Base-by-base conservation (phyloP, 2,888 invertebrate species). In the Eumerus sabulonum region DNA sequence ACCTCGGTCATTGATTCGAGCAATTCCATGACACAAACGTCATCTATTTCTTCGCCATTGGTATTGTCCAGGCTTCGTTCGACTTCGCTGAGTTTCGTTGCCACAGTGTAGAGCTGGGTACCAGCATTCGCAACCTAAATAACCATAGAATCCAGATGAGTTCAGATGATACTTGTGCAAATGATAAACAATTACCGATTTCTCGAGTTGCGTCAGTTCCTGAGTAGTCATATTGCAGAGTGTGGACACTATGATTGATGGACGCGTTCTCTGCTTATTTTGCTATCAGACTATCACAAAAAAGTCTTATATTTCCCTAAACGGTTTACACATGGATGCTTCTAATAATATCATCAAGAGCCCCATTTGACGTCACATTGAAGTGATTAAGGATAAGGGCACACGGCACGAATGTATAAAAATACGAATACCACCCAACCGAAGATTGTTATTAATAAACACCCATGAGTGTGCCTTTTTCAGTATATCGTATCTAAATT, bases 1-100 rank as follows among this genome's bases (percentile, higher is more conserved):
- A 93, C 94, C 90, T 94, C 93, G 12, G 93, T 93, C 77, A 95
- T 94, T 17, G 95, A 94, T 85, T 93, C 92, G 73, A 95, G 91
- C 71, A 95, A 89, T 86, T 93, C 92, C 88, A 94, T 90, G 54
- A 95, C 93, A 84, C 94, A 93, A 76, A 93, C 90, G 86, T 94
- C 92, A 72, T 89, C 88, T 82, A 89, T 85, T 67, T 87, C 87
- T 19, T 87, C 87, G 62, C 82, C 82, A 63, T 60, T 74, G 18
- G 82, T 84, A 38, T 73, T 84, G 47, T 85, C 86, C 73, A 89
- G 70, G 70, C 86, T 86, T 83, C 92, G 92, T 85, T 94, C 94
- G 67, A 94, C 93, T 82, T 92, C 92, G 77, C 93, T 93, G 86
- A 95, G 92, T 87, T 94, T 94, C 90, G 93, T 92, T 36, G 93